Percentiles rank a stretch among this genome's conserved stretches.
Evolutionary conservation across 2,888 invertebrate species (phyloP).

Genomic region (Aleiodes testaceus): DNA sequence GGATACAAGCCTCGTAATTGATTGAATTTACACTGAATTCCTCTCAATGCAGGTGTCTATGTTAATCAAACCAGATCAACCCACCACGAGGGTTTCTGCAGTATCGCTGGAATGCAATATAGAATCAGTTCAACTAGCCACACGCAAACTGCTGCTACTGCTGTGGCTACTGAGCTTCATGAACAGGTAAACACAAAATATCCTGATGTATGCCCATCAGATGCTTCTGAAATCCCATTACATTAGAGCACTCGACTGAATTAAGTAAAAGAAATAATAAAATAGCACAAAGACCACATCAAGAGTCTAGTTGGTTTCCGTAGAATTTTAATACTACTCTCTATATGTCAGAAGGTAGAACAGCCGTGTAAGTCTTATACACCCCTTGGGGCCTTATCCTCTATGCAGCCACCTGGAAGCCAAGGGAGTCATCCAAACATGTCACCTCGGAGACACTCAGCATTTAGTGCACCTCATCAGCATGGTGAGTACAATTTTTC

Average conservation of each 20-base stretch:
- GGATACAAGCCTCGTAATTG: not conserved
- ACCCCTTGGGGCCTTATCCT: constrained; percentile 87
- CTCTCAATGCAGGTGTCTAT: constrained; percentile 77
- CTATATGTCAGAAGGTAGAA: constrained; percentile 63
- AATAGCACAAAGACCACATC: no score
- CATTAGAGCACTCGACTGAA: not conserved
- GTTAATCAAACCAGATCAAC: constrained; percentile 83
- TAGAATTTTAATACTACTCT: constrained; percentile 19
- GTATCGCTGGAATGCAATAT: constrained; percentile 89
- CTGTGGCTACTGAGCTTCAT: constrained; percentile 78
- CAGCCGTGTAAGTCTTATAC: constrained; percentile 82
- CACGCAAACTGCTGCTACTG: constrained; percentile 88
- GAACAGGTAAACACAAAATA: constrained; percentile 65
- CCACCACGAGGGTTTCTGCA: constrained; percentile 87
- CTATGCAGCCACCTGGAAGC: constrained; percentile 88
- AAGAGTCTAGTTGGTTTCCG: not conserved
- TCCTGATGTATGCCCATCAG: constrained; percentile 13
- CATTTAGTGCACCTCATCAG: constrained; percentile 76
- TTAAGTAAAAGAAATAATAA: not conserved
- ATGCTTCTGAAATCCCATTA: not conserved
- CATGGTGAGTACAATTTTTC: constrained; percentile 74
- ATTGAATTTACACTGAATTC: constrained; percentile 32
- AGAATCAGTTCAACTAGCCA: constrained; percentile 90
- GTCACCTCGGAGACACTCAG: constrained; percentile 71
- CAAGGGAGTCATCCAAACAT: constrained; percentile 70